phyloP scores from a whole-genome alignment of 1,140 invertebrate species.

The Armadillidium nasatum region DNA sequence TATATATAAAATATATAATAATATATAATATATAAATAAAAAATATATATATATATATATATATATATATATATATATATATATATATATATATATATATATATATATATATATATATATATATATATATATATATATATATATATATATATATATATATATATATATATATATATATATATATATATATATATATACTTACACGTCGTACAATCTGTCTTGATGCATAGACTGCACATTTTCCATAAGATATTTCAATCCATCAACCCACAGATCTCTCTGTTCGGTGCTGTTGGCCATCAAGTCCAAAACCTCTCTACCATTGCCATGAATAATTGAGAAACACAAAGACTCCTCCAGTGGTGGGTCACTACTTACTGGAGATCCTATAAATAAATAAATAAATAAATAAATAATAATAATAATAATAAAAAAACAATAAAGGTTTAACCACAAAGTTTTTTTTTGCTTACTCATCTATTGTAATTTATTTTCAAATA shows the following conservation, averaged over 20 bases:
- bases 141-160: too few relatives aligned
- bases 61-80: constrained; percentile 22
- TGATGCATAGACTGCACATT: constrained; percentile 21
- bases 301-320: constrained; percentile 49
- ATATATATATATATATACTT: neutral
- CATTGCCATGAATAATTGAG: constrained; percentile 51
- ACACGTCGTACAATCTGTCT: constrained; percentile 27
- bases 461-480: too few relatives aligned
- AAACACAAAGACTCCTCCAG: constrained; percentile 54
- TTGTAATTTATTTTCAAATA: too few relatives aligned
- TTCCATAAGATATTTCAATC: constrained; percentile 20
- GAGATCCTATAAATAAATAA: neutral
- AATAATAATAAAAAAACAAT: too few relatives aligned
- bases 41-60: neutral
- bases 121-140: too few relatives aligned
- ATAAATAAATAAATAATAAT: too few relatives aligned
- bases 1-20: neutral
- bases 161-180: too few relatives aligned
- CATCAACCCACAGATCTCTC: neutral
- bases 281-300: constrained; percentile 49
- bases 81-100: constrained; percentile 20
- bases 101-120: neutral
- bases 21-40: neutral
- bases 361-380: constrained; percentile 1
- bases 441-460: too few relatives aligned